Evolutionary conservation across 2,113 vertebrate genomes (phyloP).

Genomic region (Hyla sarda): DNA sequence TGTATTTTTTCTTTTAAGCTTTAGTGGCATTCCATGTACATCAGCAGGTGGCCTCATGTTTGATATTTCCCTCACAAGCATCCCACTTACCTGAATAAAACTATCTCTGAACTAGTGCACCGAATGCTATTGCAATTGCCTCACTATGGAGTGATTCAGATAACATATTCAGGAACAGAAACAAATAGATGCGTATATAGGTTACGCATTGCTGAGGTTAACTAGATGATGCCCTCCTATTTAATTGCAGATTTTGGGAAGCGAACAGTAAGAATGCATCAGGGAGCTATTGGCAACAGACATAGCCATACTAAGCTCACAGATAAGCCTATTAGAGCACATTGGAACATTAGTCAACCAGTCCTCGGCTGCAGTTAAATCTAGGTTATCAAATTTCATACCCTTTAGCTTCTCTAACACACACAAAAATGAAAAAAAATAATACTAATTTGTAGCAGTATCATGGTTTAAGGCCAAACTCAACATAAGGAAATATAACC

Average conservation of each 20-base stretch:
- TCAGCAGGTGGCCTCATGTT: not conserved
- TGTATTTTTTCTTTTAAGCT: not conserved
- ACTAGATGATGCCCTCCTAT: constrained; percentile 4
- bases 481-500: constrained; percentile 1
- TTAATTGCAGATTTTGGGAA: constrained; percentile 34
- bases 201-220: constrained; percentile 24
- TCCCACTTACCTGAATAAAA: not conserved
- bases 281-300: constrained; percentile 36
- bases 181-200: constrained; percentile 1
- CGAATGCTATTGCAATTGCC: not conserved
- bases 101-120: not conserved
- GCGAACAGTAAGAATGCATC: constrained; percentile 28
- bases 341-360: constrained; percentile 42
- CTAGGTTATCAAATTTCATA: constrained; percentile 29
- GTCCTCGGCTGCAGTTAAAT: constrained; percentile 31
- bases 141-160: not conserved
- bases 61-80: not conserved
- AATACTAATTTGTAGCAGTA: not conserved
- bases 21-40: not conserved
- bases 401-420: not conserved
- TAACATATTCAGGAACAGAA: not conserved
- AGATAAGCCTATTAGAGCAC: constrained; percentile 52
- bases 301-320: constrained; percentile 39
- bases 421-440: not conserved
- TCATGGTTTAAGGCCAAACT: not conserved